phyloP scores from a whole-genome alignment of 2,113 vertebrate genomes.

The Pongo abelii region DNA sequence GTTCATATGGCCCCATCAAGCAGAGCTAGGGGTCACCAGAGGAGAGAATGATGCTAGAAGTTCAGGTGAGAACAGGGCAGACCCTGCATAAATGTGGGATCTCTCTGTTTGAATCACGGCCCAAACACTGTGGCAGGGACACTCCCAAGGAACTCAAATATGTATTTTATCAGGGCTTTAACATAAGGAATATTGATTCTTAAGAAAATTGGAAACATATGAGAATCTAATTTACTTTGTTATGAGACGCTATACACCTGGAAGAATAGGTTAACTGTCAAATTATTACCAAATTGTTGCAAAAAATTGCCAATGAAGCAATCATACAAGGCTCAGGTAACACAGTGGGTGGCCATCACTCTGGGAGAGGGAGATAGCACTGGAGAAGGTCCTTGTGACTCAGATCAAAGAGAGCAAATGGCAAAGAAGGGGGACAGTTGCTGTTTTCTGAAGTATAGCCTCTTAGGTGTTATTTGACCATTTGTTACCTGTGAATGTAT shows the following conservation, averaged over 20 bases:
- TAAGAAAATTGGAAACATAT: background rate
- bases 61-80: background rate
- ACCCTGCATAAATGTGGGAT: background rate
- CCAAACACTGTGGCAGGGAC: background rate
- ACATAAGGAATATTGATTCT: background rate
- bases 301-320: background rate
- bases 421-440: background rate
- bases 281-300: background rate
- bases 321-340: background rate
- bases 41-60: no score
- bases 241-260: background rate
- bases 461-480: background rate
- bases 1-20: no score
- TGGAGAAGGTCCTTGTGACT: background rate
- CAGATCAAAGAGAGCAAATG: background rate
- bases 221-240: background rate
- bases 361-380: background rate
- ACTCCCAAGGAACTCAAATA: background rate
- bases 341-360: background rate
- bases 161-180: background rate
- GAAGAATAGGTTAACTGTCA: background rate
- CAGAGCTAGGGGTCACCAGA: no score
- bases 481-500: background rate
- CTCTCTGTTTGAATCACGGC: background rate
- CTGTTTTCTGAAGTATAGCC: background rate